A percentile compares a stretch with the other conserved stretches of the same genome.
phyloP scores from a whole-genome alignment of 2,113 vertebrate genomes.

The Ascaphus truei region DNA sequence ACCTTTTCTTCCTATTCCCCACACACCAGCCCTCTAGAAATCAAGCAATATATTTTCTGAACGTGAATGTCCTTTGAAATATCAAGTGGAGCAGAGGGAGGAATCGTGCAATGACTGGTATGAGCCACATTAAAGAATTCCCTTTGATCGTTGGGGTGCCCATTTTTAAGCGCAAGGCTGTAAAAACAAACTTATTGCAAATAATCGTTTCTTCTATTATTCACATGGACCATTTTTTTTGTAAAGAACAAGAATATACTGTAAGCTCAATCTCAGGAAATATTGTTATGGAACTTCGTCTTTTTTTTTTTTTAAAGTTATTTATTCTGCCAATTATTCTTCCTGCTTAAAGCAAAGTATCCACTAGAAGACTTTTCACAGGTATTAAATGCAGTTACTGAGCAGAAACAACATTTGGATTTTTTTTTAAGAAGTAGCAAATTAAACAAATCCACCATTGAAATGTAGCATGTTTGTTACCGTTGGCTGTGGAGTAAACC shows the following conservation, averaged over 20 bases:
- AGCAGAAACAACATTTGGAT: no score
- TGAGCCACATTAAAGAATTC: neutral
- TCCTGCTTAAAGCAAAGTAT: neutral
- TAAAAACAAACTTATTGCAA: neutral
- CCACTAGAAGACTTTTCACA: no score
- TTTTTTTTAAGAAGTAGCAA: no score
- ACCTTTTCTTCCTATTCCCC: constrained; percentile 14
- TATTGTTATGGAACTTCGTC: no score
- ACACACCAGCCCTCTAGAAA: constrained; percentile 9
- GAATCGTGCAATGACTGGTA: neutral
- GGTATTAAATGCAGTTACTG: no score
- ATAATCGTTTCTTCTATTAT: constrained; percentile 3
- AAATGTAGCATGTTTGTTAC: no score
- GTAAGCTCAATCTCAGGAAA: neutral
- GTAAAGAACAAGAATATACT: neutral
- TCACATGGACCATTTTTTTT: neutral
- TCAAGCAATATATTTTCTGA: constrained; percentile 20
- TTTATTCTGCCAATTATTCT: neutral
- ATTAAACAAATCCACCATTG: no score
- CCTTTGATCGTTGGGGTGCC: constrained; percentile 11
- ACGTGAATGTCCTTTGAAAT: constrained; percentile 15
- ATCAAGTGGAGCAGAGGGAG: neutral
- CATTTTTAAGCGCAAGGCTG: neutral
- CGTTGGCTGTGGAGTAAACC: no score
- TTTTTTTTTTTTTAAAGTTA: neutral